Base-by-base conservation (phyloP, 2,113 vertebrate species). In the Indicator indicator region DNA sequence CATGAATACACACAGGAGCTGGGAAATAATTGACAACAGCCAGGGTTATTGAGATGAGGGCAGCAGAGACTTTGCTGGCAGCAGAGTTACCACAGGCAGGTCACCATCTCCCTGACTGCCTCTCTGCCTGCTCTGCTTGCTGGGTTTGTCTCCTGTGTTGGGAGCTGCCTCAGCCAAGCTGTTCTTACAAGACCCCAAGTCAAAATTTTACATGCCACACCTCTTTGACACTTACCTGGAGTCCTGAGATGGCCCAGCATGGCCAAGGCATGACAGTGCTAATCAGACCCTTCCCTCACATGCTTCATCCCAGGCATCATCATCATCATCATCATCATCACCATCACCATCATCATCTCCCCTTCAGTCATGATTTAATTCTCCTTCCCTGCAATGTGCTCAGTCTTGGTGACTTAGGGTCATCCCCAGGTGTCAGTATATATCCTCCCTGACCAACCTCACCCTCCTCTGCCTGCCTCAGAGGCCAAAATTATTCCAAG, bases 371-470 rank as follows among this genome's bases (percentile, higher is more conserved):
- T 55, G 54, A 27, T 58, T 82, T 75, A 40, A 30, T 74, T 78
- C n/a, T 92, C 62, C 21, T 81, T 60, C 56, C 23, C 21, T 1
- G 6, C 64, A 44, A 14, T 38, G 9, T 54, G 26, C 23, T 17
- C 58, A 11, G 62, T 42, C 28, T 50, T 1, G 0, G 68, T 46
- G n/a, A 18, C 0, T 1, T 2, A 32, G 68, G 32, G 4, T 46
- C 16, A 2, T 38, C 16, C 16, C 33, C 58, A 50, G 54, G 30
- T 46, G 58, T 36, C 52, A 44, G 62, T 30, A 5, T 8, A 4
- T 26, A 3, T 32, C 70, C 32, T 64, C 8, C 16, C 42, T 4
- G 2, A 3, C 17, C 19, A 6, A 38, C 28, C 48, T 60, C 26
- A 18, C 6, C 11, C 11, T 26, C 26, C 38, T 69, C 24, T 19